Evolutionary conservation across 2,797 vertebrate species (phyloP).

Genomic region (Gymnoscopelus braueri): DNA sequence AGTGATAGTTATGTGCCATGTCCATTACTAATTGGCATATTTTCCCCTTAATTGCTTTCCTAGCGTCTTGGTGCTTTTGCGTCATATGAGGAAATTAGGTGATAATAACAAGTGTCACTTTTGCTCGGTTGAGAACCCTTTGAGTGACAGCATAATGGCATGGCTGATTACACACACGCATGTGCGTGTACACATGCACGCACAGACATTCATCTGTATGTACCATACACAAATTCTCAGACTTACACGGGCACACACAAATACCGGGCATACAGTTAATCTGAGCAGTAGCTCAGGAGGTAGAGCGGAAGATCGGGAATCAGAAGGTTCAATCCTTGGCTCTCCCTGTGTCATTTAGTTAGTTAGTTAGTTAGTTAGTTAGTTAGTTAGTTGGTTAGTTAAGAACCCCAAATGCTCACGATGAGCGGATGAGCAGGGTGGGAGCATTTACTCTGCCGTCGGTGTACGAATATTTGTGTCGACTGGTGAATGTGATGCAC

Average conservation of each 20-base stretch:
- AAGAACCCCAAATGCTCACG: no score
- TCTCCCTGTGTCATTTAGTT: no score
- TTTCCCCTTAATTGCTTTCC: slow-evolving; percentile 9
- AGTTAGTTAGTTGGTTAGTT: no score
- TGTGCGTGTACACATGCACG: slow-evolving; percentile 34
- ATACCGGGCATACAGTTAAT: background rate
- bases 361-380: no score
- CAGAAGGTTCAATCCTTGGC: no score
- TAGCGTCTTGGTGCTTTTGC: background rate
- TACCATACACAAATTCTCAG: background rate
- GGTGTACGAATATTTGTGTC: no score
- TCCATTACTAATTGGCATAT: slow-evolving; percentile 22
- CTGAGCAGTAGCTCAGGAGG: no score
- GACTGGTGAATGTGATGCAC: no score
- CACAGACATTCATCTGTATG: background rate
- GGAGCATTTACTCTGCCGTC: no score
- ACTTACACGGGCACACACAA: slow-evolving; percentile 7
- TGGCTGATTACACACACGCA: slow-evolving; percentile 19
- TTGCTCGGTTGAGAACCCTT: slow-evolving; percentile 11
- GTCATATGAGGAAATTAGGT: slow-evolving; percentile 47
- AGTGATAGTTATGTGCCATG: background rate
- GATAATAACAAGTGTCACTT: slow-evolving; percentile 38
- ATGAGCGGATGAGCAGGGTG: no score
- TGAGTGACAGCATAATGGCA: slow-evolving; percentile 16
- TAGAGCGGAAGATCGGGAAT: no score